phyloP scores from a whole-genome alignment of 1,140 invertebrate genomes.

The Scaptodrosophila lebanonensis region DNA sequence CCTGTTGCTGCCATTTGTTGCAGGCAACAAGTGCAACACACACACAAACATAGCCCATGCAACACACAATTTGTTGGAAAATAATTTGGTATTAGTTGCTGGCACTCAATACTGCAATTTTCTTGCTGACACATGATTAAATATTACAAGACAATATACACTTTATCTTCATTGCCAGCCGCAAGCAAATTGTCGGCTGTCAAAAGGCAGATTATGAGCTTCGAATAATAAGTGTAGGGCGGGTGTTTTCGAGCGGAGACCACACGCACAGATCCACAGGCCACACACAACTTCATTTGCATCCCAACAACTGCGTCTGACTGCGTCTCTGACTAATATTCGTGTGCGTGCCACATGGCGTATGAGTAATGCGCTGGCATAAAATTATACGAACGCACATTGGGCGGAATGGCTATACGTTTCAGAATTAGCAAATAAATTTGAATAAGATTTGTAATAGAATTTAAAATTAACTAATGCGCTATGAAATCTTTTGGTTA shows the following conservation, averaged over 20 bases:
- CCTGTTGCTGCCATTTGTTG: slow-evolving; percentile 1
- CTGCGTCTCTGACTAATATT: slow-evolving; percentile 20
- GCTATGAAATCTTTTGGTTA: too few species aligned
- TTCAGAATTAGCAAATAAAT: too few species aligned
- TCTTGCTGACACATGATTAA: too few species aligned
- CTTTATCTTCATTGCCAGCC: slow-evolving; percentile 63
- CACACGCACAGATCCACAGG: neutral
- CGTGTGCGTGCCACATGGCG: slow-evolving; percentile 17
- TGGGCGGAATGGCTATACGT: too few species aligned
- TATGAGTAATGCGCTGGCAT: slow-evolving; percentile 23
- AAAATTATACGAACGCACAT: neutral
- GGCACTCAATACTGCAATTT: neutral
- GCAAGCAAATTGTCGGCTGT: slow-evolving; percentile 62
- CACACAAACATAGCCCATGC: too few species aligned
- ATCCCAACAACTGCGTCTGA: neutral
- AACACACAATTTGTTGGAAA: neutral
- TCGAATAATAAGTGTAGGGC: slow-evolving; percentile 36
- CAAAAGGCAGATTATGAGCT: slow-evolving; percentile 54
- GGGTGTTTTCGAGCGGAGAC: slow-evolving; percentile 1
- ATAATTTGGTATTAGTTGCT: neutral
- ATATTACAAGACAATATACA: slow-evolving; percentile 69
- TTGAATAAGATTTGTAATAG: too few species aligned
- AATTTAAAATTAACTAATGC: too few species aligned
- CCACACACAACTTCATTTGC: slow-evolving; percentile 8
- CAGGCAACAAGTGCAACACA: slow-evolving; percentile 62